Base-by-base conservation (phyloP, 2,888 invertebrate genomes). In the Oxyscelio sp. region DNA sequence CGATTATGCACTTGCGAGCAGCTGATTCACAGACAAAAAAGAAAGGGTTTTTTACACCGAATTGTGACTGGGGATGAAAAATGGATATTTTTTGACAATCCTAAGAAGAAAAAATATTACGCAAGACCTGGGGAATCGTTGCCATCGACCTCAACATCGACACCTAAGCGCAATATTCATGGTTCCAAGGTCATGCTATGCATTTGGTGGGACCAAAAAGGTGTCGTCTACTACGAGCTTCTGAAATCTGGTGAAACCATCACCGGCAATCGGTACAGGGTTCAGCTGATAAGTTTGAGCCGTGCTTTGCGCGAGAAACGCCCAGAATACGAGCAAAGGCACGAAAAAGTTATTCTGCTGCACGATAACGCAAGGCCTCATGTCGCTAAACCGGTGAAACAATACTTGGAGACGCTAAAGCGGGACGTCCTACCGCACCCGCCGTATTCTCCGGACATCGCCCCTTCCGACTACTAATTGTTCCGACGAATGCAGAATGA, bases 281-380 rank as follows among this genome's bases (percentile, higher is more conserved):
- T n/a, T n/a, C n/a, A n/a, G n/a, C n/a, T n/a, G n/a, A n/a, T n/a
- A n/a, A n/a, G n/a, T n/a, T n/a, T n/a, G n/a, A n/a, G n/a, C n/a
- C n/a, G n/a, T n/a, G n/a, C n/a, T n/a, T n/a, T n/a, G n/a, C n/a
- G n/a, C n/a, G n/a, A 24, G 15, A 52, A 52, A 52, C 15, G 54
- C 15, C 54, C 54, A 27, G 31, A 54, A 59, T n/a, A n/a, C n/a
- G n/a, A n/a, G n/a, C n/a, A n/a, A n/a, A n/a, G n/a, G n/a, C n/a
- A n/a, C n/a, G n/a, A 43, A 13, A 59, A 59, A 59, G 59, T 59
- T 22, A 59, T 59, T 22, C 38, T 58, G 58, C 22, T 58, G n/a
- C n/a, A n/a, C n/a, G n/a, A n/a, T n/a, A n/a, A n/a, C n/a, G n/a
- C n/a, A n/a, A n/a, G n/a, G n/a, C 58, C 58, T 58, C 58, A 58